Evolutionary conservation across 1,140 invertebrate genomes (phyloP), one percentile per base, ranked within the genome.

Genomic region (Dufourea novaeangliae): DNA sequence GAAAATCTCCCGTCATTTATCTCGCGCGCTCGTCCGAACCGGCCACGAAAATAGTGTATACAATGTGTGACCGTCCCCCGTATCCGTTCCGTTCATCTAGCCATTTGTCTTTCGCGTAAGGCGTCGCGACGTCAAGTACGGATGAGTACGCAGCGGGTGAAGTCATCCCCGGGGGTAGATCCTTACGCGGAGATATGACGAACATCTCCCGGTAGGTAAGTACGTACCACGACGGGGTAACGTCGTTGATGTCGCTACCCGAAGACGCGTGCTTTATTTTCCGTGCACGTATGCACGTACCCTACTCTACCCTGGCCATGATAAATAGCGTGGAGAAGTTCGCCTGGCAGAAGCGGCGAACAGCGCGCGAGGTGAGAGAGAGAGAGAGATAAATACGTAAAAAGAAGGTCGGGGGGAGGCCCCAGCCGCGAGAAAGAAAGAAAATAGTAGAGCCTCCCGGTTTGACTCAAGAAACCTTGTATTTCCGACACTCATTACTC

Each of bases 401-500:
- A 64, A 22, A 46, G 59, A 34, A 37, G 54, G 44, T 22, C 44
- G 27, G 25, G 6, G 66, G 17, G 67, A 37, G 34, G 34, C 34
- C 3, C 3, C 34, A 37, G 3, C 20, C 5, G 7, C 3, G n/a
- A 50, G 57, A 25, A 52, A 29, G 77, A 76, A 41, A 69, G 66
- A 69, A 72, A 72, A 54, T 73, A 75, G 59, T n/a, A 72, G 81
- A n/a, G 46, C 17, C 4, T 5, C 50, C 44, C 75, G 75, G 77
- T 68, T 84, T 83, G 81, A 76, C 83, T 80, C 83, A 34, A 80
- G 86, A 86, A 88, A 90, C 80, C 85, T 84, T 87, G 88, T 89
- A 90, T 88, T 90, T 91, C 87, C 87, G 83, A 90, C 85, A 88
- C 87, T 91, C 88, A 89, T 91, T 91, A 89, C 81, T 80, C 82